phyloP scores from a whole-genome alignment of 2,113 vertebrate species.

The Tamias sibiricus region DNA sequence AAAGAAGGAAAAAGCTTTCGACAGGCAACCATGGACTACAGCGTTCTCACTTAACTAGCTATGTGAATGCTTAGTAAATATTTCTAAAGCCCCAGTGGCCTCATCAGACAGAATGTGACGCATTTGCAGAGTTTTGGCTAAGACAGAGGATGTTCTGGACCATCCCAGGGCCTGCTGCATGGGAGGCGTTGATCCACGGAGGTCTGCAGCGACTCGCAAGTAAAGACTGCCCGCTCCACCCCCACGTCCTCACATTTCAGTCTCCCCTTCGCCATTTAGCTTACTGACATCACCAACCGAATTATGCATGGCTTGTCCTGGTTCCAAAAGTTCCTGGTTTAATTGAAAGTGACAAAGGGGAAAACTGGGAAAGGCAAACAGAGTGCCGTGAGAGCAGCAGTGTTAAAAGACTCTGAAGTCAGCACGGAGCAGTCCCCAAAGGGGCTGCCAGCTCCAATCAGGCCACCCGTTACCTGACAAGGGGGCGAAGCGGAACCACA shows the following conservation, averaged over 20 bases:
- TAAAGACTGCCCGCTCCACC: background rate
- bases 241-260: background rate
- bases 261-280: background rate
- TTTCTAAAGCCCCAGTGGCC: background rate
- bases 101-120: background rate
- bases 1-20: background rate
- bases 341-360: slow-evolving; percentile 79
- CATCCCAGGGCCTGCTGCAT: rapidly evolving
- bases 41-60: background rate
- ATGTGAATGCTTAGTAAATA: background rate
- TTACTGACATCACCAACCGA: slow-evolving; percentile 61
- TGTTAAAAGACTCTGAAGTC: slow-evolving; percentile 71
- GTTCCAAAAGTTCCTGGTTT: slow-evolving; percentile 67
- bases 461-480: background rate
- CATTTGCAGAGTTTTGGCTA: background rate
- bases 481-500: background rate
- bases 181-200: rapidly evolving
- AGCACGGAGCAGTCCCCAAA: background rate
- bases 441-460: slow-evolving; percentile 23
- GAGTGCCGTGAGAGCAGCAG: slow-evolving; percentile 50
- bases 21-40: rapidly evolving
- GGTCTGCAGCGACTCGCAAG: background rate
- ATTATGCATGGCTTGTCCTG: slow-evolving; percentile 65
- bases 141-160: background rate
- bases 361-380: slow-evolving; percentile 67